Evolutionary conservation across 1,140 invertebrate genomes (phyloP), one percentile per base, ranked within the genome.

Genomic region (Euglossa dilemma): DNA sequence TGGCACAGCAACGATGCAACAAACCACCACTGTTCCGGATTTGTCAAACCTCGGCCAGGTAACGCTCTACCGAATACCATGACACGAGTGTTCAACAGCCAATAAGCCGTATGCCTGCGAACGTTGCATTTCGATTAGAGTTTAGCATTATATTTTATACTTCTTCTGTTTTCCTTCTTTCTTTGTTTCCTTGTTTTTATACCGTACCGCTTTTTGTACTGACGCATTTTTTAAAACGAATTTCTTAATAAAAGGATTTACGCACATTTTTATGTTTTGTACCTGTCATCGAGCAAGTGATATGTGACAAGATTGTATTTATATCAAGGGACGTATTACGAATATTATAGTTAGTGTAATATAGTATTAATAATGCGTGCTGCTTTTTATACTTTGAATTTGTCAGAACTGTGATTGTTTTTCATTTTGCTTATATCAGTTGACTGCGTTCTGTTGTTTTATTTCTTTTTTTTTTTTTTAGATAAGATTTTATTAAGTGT

Each of bases 61-160:
- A 94, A 94, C 93, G 78, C 92, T 94, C 91, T 94, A 94, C 87
- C 91, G 93, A 91, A 94, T 94, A 87, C 92, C 92, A 88, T 93
- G 91, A 93, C 86, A 89, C 82, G 69, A 83, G 73, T 85, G 72
- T 59, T 83, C 88, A 89, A 69, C 70, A 89, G 85, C 79, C 85
- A 84, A 74, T 75, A 77, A 90, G 77, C 74, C 78, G 77, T 81
- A 71, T 85, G 88, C 69, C 80, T 80, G 67, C 81, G 85, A 66
- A 69, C 81, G 84, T 89, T 86, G 84, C 85, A 83, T 90, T 84
- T 80, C 83, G 83, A 91, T 91, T 91, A 91, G 92, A 85, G 74
- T 91, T 91, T 86, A 86, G 90, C 87, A 85, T 87, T 87, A 87
- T 90, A 91, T 89, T 84, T 92, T 91, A 80, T 91, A 90, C 63